Base-by-base conservation (phyloP, 2,797 vertebrate genomes). In the Ispidina lecontei region DNA sequence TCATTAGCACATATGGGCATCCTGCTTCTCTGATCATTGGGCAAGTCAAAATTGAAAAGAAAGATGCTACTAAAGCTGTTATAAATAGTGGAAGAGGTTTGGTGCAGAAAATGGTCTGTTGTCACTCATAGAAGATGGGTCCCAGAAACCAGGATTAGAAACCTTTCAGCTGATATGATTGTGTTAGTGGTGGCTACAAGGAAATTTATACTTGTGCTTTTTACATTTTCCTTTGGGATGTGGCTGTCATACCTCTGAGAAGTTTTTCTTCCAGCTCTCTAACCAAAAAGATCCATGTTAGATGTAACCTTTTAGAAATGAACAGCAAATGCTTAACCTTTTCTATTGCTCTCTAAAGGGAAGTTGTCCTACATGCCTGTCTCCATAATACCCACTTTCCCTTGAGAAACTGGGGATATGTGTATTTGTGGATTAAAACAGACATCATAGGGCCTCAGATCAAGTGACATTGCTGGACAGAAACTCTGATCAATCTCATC, bases 281-380 rank as follows among this genome's bases (percentile, higher is more conserved):
- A 71, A 70, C 84, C 7, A 44, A 47, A 51, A 75, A 58, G 51
- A 80, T 91, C 51, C 23, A 25, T 44, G 29, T 58, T 58, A 83
- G 75, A 65, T 0, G 2, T 37, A 59, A 71, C 49, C 17, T 44
- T 86, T 89, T 51, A 21, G 14, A 31, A 90, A 73, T 79, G 31
- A 92, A 85, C 84, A 84, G 12, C 22, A 91, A 84, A 63, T 17
- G 25, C 31, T 91, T 75, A 39, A 39, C 6, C 8, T 89, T 83
- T 86, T 62, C 39, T 89, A 71, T 96, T 96, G 95, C 93, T 97
- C 96, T 97, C 95, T 96, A 43, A 96, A 88, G 96, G 94, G 73
- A 94, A 93, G 95, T 96, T 97, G 96, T 96, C 93, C 95, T 89
- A 89, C 91, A 89, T 91, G 49, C 44, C 78, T 83, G 89, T 77